Base-by-base conservation (phyloP, 2,113 vertebrate genomes). In the Pampusana beccarii region DNA sequence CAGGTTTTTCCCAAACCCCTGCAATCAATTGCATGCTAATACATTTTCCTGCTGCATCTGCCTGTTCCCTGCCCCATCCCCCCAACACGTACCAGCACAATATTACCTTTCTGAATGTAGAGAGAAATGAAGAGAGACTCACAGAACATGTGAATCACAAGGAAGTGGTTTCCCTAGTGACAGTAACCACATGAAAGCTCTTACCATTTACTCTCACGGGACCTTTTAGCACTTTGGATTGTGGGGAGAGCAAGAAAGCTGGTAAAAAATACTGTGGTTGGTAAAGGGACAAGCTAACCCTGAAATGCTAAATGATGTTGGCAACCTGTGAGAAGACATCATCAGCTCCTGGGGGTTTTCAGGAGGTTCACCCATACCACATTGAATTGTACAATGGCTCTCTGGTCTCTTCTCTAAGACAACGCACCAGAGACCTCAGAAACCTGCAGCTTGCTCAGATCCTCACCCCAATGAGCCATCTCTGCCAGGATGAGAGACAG, bases 131-230 rank as follows among this genome's bases (percentile, higher is more conserved):
- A 77, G 91, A 91, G 80, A 96, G 90, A 4, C 86, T 90, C 91
- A 66, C 86, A 96, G 95, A 97, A 95, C 67, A 97, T 58, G 90
- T 97, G 93, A 97, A 93, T 96, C 96, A 95, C 77, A 67, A 97
- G 94, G 94, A 97, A 96, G 92, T 96, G 94, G 95, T 96, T 96
- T 97, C 93, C 84, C 95, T 97, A 95, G 88, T 97, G 97, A 97
- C 95, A 95, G 82, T 61, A 95, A 95, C 94, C 95, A 94, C 97
- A 97, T 95, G 93, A 95, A 97, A 96, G 95, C 70, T 90, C 86
- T 96, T 88, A 88, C 86, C 86, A 48, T 95, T 93, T 92, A 90
- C 95, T 97, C 94, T 97, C 93, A 95, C 24, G 93, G 95, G 89
- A 97, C 95, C 81, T 92, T 79, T 92, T 91, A 95, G 93, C 95